A percentile compares a stretch with the other conserved stretches of the same genome.
Conservation (phyloP, 2,113 vertebrate species). For the Centropus unirufus region DNA sequence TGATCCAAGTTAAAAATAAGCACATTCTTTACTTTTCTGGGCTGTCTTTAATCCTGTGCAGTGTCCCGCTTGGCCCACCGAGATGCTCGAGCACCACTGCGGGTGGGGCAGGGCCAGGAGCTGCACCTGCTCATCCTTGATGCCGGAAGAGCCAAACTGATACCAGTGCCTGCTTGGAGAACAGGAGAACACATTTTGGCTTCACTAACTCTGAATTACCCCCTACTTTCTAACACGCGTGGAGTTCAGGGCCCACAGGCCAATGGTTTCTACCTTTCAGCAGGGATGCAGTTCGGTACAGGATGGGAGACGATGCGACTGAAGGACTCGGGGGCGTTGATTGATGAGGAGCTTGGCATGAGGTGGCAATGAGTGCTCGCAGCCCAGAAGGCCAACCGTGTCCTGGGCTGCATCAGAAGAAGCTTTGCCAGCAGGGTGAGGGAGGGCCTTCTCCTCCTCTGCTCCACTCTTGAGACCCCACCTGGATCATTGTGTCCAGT, state of each 20-base stretch:
- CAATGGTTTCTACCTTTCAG: not conserved
- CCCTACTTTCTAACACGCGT: not conserved
- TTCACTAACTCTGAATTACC: not conserved
- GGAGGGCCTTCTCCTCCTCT: no score
- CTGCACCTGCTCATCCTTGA: not conserved
- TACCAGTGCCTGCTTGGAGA: not conserved
- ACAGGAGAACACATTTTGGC: not conserved
- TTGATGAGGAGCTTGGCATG: no score
- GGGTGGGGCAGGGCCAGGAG: not conserved
- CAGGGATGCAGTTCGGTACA: not conserved
- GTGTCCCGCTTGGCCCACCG: not conserved
- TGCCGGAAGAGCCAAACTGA: accelerated
- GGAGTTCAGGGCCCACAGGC: not conserved
- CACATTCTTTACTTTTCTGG: not conserved
- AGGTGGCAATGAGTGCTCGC: no score
- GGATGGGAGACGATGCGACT: no score
- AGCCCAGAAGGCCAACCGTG: no score
- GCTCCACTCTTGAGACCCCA: no score
- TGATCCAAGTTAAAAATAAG: not conserved
- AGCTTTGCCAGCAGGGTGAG: no score
- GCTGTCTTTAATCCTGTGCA: not conserved
- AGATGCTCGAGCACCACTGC: accelerated
- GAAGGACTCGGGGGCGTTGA: no score
- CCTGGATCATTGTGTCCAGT: no score
- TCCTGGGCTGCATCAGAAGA: no score